phyloP scores from a whole-genome alignment of 2,888 invertebrate genomes.

The Pyrrhia umbra region DNA sequence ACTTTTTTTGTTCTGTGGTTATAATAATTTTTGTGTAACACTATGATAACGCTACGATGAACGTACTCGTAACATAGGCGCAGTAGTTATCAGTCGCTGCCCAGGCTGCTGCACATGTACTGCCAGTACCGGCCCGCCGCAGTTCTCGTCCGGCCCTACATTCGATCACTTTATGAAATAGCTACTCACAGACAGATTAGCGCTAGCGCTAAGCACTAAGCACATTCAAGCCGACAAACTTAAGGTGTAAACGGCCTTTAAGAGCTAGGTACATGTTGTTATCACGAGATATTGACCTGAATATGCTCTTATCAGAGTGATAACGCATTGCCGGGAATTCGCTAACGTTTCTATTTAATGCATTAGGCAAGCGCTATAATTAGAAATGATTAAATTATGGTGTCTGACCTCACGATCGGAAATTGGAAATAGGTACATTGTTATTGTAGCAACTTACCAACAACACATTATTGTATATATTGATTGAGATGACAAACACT shows the following conservation, averaged over 20 bases:
- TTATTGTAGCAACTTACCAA: conserved; percentile 11
- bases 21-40: conserved; percentile 44
- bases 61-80: conserved; percentile 55
- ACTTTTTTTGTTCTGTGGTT: conserved; percentile 20
- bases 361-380: conserved; percentile 70
- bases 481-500: not conserved
- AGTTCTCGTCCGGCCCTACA: no score
- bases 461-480: not conserved
- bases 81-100: conserved; percentile 68
- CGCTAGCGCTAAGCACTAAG: not conserved
- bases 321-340: conserved; percentile 66
- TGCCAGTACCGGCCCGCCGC: no score
- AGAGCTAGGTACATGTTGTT: conserved; percentile 59
- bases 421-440: conserved; percentile 30
- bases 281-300: conserved; percentile 87
- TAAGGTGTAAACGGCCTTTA: conserved; percentile 5
- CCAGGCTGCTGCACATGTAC: not conserved
- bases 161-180: not conserved
- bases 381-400: conserved; percentile 63
- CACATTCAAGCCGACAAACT: conserved; percentile 4
- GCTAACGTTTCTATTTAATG: conserved; percentile 67
- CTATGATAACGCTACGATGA: conserved; percentile 51
- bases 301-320: conserved; percentile 81
- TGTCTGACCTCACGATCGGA: conserved; percentile 59
- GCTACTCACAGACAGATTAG: not conserved